These are phyloP conservation scores for Athrips mouffetella DNA, from an alignment of 2,888 invertebrate species.

Conservation along the genomic window DNA sequence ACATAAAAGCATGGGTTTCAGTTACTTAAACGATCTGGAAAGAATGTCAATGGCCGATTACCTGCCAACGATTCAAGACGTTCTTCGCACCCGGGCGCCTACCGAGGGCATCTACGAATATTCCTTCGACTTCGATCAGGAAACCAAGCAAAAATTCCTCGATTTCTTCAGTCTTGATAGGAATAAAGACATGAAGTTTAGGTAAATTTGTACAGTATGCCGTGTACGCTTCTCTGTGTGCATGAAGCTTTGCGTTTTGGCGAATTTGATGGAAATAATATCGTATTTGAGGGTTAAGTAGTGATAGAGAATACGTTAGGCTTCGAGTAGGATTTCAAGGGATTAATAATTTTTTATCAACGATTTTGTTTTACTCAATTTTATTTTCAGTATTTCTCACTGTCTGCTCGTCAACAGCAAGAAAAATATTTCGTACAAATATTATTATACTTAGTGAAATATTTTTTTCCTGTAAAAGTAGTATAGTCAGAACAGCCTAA, in stretches of 20 bases:
- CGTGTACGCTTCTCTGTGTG: slow-evolving; percentile 12
- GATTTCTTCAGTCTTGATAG: background rate
- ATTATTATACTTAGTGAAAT: too few relatives aligned
- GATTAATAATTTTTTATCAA: too few relatives aligned
- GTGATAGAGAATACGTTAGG: too few relatives aligned
- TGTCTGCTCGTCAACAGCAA: too few relatives aligned
- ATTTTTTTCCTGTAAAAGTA: too few relatives aligned
- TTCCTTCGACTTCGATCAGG: slow-evolving; percentile 93
- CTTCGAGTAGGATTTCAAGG: too few relatives aligned
- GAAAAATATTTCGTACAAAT: too few relatives aligned
- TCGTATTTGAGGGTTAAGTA: too few relatives aligned
- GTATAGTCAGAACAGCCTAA: too few relatives aligned
- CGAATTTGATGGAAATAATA: background rate
- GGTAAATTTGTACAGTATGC: slow-evolving; percentile 8
- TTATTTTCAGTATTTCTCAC: too few relatives aligned
- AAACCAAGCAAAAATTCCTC: background rate
- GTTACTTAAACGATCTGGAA: slow-evolving; percentile 93
- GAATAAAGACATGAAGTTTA: slow-evolving; percentile 6
- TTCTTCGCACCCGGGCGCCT: slow-evolving; percentile 94
- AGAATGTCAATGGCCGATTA: slow-evolving; percentile 89
- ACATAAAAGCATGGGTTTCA: slow-evolving; percentile 65
- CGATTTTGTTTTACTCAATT: too few relatives aligned
- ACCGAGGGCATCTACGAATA: slow-evolving; percentile 98
- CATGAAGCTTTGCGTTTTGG: slow-evolving; percentile 8
- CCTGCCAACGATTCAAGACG: slow-evolving; percentile 95